Conservation (phyloP, 92 coral and sea anemone species). For the Heliopora coerulea region DNA sequence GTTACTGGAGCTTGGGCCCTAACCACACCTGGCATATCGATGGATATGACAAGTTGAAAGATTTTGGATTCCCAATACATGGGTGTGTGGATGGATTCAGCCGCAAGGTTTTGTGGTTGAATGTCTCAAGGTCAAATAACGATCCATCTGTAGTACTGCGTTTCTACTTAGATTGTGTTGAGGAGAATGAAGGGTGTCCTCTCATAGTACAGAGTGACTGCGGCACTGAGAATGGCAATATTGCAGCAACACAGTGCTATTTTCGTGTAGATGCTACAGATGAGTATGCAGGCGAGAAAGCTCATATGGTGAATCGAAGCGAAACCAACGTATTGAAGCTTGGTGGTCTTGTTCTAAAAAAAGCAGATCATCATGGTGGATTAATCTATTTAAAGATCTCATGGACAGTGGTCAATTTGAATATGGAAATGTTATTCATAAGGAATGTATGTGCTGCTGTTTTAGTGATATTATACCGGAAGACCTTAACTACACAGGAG, state of each 20-base stretch:
- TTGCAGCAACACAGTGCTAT: conserved; percentile 24
- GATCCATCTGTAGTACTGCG: conserved; percentile 14
- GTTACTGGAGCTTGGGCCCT: conserved; percentile 49
- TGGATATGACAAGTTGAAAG: conserved; percentile 19
- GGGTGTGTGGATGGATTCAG: conserved; percentile 23
- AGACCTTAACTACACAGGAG: conserved; percentile 49
- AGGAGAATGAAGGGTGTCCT: conserved; percentile 31
- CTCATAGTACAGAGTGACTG: conserved; percentile 30
- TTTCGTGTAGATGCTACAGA: conserved; percentile 21
- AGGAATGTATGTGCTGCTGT: conserved; percentile 62
- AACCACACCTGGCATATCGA: conserved; percentile 36
- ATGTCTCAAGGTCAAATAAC: conserved; percentile 10
- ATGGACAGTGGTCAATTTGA: conserved; percentile 48
- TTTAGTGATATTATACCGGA: conserved; percentile 51
- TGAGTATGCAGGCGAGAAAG: conserved; percentile 32
- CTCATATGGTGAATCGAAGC: conserved; percentile 46
- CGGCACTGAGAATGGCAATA: conserved; percentile 13
- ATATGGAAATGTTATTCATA: conserved; percentile 38
- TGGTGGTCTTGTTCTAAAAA: conserved; percentile 56
- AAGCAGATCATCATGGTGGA: conserved; percentile 55
- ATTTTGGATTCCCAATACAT: conserved; percentile 20
- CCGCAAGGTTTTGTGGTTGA: conserved; percentile 14
- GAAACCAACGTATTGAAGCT: too few species aligned
- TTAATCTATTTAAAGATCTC: conserved; percentile 57
- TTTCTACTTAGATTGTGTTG: conserved; percentile 26